Evolutionary conservation across 2,888 invertebrate genomes (phyloP).

Genomic region (Pycnomerus fuliginosus): DNA sequence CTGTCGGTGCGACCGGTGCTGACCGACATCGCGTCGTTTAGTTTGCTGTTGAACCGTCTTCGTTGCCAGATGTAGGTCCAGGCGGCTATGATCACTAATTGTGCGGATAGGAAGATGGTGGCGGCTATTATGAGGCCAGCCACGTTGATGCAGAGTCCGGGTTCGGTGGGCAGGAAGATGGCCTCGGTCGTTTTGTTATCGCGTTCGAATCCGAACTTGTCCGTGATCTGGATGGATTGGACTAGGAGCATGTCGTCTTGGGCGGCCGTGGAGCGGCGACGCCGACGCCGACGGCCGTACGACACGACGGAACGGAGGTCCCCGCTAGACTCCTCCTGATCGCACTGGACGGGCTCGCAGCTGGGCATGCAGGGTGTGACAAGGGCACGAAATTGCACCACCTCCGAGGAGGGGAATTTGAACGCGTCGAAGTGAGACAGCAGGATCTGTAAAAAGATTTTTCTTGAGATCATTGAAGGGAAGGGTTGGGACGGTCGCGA

Average conservation of each 20-base stretch:
- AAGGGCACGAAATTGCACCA: slow-evolving; percentile 92
- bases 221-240: slow-evolving; percentile 89
- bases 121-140: slow-evolving; percentile 82
- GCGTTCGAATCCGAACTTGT: slow-evolving; percentile 84
- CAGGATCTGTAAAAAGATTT: slow-evolving; percentile 61
- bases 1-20: slow-evolving; percentile 68
- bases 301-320: slow-evolving; percentile 80
- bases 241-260: slow-evolving; percentile 84
- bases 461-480: background rate
- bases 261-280: slow-evolving; percentile 56
- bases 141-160: slow-evolving; percentile 70
- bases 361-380: slow-evolving; percentile 93
- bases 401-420: slow-evolving; percentile 93
- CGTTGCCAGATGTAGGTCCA: slow-evolving; percentile 90
- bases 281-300: slow-evolving; percentile 77
- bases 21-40: slow-evolving; percentile 63
- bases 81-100: slow-evolving; percentile 82
- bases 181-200: slow-evolving; percentile 67
- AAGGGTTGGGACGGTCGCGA: background rate
- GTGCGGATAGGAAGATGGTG: slow-evolving; percentile 81
- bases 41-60: slow-evolving; percentile 57
- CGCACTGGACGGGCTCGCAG: slow-evolving; percentile 90
- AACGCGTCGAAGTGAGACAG: slow-evolving; percentile 93
- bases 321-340: slow-evolving; percentile 79
- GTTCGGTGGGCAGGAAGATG: slow-evolving; percentile 66